Conservation (phyloP, 2,113 vertebrate species). For the Trogon melanurus region DNA sequence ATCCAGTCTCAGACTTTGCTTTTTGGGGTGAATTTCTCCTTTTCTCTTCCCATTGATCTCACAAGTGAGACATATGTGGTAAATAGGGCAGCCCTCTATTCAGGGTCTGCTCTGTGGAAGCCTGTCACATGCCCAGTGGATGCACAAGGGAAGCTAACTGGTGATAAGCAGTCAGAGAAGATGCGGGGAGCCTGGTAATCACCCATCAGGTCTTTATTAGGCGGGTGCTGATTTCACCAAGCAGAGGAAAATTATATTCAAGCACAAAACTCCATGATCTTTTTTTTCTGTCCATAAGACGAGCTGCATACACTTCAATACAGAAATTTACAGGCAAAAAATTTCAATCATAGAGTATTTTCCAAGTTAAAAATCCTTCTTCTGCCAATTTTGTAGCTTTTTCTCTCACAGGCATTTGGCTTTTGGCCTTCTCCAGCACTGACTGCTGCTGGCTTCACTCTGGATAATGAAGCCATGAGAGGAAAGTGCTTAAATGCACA, state of each 20-base stretch:
- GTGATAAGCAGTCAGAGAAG: background rate
- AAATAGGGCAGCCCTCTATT: background rate
- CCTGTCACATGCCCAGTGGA: background rate
- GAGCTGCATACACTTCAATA: background rate
- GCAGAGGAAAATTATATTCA: background rate
- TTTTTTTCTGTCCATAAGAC: background rate
- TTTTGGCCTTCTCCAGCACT: background rate
- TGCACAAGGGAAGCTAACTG: background rate
- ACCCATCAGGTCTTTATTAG: background rate
- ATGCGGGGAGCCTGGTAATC: background rate
- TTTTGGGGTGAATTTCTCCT: background rate
- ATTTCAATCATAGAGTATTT: background rate
- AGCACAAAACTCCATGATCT: background rate
- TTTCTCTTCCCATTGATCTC: background rate
- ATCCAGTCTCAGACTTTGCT: background rate
- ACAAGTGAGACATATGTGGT: fast-evolving
- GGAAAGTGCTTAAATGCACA: background rate
- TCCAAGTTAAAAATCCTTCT: background rate
- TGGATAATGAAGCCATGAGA: background rate
- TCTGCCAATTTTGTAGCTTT: background rate
- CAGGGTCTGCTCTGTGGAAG: background rate
- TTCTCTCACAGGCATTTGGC: background rate
- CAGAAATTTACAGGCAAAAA: background rate
- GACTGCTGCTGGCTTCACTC: background rate
- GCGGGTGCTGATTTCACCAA: background rate